Conservation (phyloP, 2,797 vertebrate genomes). For the Artibeus jamaicensis region DNA sequence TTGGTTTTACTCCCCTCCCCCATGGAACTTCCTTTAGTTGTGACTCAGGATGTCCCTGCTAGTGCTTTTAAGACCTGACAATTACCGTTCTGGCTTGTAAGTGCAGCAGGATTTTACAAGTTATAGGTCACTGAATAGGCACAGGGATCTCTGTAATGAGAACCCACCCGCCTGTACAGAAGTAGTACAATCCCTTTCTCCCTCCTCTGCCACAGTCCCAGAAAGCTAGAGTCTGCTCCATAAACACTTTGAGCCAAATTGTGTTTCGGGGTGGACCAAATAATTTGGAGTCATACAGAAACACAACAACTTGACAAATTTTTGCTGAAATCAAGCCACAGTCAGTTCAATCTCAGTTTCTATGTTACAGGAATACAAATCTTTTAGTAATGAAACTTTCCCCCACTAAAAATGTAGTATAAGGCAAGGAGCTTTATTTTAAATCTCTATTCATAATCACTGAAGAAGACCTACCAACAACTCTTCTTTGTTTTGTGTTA, state of each 20-base stretch:
- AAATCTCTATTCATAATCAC: neutral
- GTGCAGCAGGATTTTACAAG: neutral
- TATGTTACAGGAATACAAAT: neutral
- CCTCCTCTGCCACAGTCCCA: neutral
- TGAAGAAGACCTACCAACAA: neutral
- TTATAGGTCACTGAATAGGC: neutral
- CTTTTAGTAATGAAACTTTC: neutral
- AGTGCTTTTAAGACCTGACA: constrained; percentile 16
- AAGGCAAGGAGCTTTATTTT: neutral
- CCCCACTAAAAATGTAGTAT: neutral
- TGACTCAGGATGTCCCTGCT: neutral
- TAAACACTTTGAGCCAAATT: neutral
- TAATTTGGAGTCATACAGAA: neutral
- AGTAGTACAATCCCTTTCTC: neutral
- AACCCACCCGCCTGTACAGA: neutral
- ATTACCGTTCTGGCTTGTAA: constrained; percentile 24
- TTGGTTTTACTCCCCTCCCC: neutral
- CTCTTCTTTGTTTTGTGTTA: neutral
- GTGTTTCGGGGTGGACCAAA: neutral
- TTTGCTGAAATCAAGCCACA: neutral
- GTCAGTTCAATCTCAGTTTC: neutral
- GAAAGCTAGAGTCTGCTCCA: neutral
- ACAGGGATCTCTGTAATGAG: neutral
- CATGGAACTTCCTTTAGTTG: neutral
- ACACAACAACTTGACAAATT: neutral